Evolutionary conservation across 2,797 vertebrate genomes (phyloP), one percentile per base, ranked within the genome.

Genomic region (Serranus cabrilla): DNA sequence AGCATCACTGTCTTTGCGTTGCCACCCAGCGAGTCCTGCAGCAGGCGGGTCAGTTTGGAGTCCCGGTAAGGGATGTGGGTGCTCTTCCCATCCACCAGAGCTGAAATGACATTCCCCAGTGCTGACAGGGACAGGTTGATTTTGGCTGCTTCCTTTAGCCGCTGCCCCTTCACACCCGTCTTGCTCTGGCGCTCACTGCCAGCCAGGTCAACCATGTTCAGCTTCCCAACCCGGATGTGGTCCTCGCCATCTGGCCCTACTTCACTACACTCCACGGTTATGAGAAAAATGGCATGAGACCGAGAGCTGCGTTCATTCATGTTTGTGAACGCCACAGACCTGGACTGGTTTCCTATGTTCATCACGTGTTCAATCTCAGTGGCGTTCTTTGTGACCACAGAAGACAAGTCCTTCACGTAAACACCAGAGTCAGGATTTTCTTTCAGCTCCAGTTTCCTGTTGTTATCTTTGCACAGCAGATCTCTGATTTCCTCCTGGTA

Each of bases 1-100:
- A 99, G 95, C 97, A 99, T 98, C 84, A 99, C 97, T 0, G 98
- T 99, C 93, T 98, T 99, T 40, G 98, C 96, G 0, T 99, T 99
- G 52, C 98, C 98, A 0, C 98, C 98, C 2, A 99, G 95, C 2
- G 98, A 99, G 91, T 99, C 97, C 94, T 98, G 97, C 65, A 99
- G 96, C 87, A 99, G 86, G 56, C 97, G 96, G 64, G 98, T 99
- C 54, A 99, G 96, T 84, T 99, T 99, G 89, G 98, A 99, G 96
- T 99, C 98, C 87, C 98, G 92, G 91, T 99, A 99, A 0, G 98
- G 98, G 73, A 99, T 88, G 66, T 99, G 98, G 2, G 96, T 96
- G 94, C 97, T 98, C 80, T 93, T 96, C 43, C 96, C 96, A 2
- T 98, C 97, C 11, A 96, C 97, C 65, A 99, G 92, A 3, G 98